Percentiles rank a stretch among this genome's conserved stretches.
Evolutionary conservation across 2,888 invertebrate genomes (phyloP).

Genomic region (Pseudococcus jackbeardsleyi): DNA sequence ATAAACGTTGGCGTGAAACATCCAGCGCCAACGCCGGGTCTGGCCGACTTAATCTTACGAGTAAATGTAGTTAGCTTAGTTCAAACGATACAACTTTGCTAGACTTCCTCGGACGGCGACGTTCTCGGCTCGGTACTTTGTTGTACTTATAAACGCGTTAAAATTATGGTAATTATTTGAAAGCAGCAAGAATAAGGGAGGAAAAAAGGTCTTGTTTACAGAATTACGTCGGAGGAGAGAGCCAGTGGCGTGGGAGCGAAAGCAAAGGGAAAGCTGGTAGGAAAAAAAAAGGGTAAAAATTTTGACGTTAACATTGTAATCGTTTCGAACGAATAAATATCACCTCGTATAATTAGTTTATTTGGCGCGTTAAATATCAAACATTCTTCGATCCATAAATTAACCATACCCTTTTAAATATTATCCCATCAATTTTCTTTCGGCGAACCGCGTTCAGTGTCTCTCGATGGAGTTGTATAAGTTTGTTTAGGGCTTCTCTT

Average conservation of each 20-base stretch:
- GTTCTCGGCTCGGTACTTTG: neutral
- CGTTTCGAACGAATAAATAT: slow-evolving; percentile 39
- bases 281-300: neutral
- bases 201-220: slow-evolving; percentile 1
- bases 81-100: slow-evolving; percentile 24
- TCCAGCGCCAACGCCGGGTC: neutral
- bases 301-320: slow-evolving; percentile 39
- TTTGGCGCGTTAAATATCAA: slow-evolving; percentile 27
- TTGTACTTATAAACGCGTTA: neutral
- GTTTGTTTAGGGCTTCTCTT: neutral
- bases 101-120: neutral
- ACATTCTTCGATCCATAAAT: slow-evolving; percentile 28
- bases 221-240: neutral
- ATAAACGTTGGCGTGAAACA: slow-evolving; percentile 5
- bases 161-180: slow-evolving; percentile 21
- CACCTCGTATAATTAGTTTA: slow-evolving; percentile 41
- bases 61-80: slow-evolving; percentile 5
- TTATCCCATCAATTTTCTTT: slow-evolving; percentile 45
- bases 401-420: slow-evolving; percentile 35
- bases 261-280: neutral
- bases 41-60: neutral
- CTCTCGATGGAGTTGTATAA: neutral
- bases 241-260: neutral
- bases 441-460: neutral
- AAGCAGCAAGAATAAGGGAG: neutral